Evolutionary conservation across 1,140 invertebrate species (phyloP).

Genomic region (Leptinotarsa undecemlineata): DNA sequence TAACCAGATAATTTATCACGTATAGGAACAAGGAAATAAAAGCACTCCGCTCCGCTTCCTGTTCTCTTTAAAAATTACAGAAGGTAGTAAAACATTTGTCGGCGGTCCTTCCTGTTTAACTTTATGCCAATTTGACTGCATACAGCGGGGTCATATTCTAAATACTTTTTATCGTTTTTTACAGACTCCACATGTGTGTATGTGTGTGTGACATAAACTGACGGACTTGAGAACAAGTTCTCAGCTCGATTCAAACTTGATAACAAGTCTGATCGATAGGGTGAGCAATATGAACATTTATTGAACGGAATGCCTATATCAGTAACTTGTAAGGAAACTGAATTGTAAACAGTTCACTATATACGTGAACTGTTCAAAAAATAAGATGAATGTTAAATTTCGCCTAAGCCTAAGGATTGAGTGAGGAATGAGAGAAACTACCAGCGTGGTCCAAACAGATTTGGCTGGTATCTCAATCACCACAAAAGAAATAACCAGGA

Average conservation of each 20-base stretch:
- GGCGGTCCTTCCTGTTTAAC: constrained; percentile 12
- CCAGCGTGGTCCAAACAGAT: too few species aligned
- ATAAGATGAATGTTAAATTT: too few species aligned
- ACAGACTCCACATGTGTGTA: not conserved
- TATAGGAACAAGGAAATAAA: constrained; percentile 16
- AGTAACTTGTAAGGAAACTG: too few species aligned
- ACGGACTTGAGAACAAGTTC: constrained; percentile 8
- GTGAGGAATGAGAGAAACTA: too few species aligned
- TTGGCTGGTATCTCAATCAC: too few species aligned
- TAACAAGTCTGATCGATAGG: not conserved
- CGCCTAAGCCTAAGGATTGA: too few species aligned
- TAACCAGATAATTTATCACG: not conserved
- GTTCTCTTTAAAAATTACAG: constrained; percentile 1
- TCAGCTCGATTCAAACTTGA: not conserved
- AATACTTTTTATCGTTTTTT: not conserved
- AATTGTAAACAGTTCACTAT: too few species aligned
- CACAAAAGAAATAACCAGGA: too few species aligned
- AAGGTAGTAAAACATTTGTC: constrained; percentile 5
- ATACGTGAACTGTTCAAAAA: too few species aligned
- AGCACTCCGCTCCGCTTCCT: not conserved
- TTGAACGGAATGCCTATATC: too few species aligned
- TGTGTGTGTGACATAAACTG: not conserved
- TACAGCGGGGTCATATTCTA: constrained; percentile 1
- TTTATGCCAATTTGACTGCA: constrained; percentile 13
- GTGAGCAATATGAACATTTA: too few species aligned